These are phyloP conservation scores for Drosophila quadrilineata DNA, from an alignment of 1,140 invertebrate species.

Conservation along the genomic window DNA sequence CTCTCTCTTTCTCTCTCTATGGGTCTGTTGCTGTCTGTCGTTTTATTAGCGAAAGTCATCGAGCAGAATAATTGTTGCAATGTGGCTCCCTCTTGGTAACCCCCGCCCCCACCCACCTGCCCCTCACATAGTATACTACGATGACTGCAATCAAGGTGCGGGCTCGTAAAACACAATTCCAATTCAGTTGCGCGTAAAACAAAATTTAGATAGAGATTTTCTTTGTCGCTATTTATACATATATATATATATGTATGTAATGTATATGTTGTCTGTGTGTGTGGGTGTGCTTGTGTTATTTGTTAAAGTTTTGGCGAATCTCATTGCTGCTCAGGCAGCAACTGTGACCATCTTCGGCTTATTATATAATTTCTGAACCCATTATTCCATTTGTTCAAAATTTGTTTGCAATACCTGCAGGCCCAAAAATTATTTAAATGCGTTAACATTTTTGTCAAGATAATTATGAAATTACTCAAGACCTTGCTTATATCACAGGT, in stretches of 20 bases:
- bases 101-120: not conserved
- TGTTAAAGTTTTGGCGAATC: slow-evolving; percentile 32
- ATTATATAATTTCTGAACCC: slow-evolving; percentile 68
- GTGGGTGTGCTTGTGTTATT: slow-evolving; percentile 21
- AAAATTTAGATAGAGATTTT: slow-evolving; percentile 53
- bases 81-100: slow-evolving; percentile 13
- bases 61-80: slow-evolving; percentile 77
- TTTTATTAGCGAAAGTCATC: slow-evolving; percentile 79
- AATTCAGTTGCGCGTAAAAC: slow-evolving; percentile 74
- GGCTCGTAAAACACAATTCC: slow-evolving; percentile 64
- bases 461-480: slow-evolving; percentile 62
- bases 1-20: not conserved
- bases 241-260: too few relatives aligned
- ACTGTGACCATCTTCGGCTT: slow-evolving; percentile 56
- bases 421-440: slow-evolving; percentile 69
- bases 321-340: slow-evolving; percentile 40
- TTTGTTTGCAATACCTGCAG: slow-evolving; percentile 44
- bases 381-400: slow-evolving; percentile 72
- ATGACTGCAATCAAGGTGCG: slow-evolving; percentile 58
- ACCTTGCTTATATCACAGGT: slow-evolving; percentile 70
- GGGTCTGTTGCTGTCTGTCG: slow-evolving; percentile 33
- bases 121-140: slow-evolving; percentile 10
- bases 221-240: too few relatives aligned
- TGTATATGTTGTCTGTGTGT: slow-evolving; percentile 15
- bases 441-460: slow-evolving; percentile 47